phyloP scores from a whole-genome alignment of 2,797 vertebrate species.

The Streptopelia turtur region DNA sequence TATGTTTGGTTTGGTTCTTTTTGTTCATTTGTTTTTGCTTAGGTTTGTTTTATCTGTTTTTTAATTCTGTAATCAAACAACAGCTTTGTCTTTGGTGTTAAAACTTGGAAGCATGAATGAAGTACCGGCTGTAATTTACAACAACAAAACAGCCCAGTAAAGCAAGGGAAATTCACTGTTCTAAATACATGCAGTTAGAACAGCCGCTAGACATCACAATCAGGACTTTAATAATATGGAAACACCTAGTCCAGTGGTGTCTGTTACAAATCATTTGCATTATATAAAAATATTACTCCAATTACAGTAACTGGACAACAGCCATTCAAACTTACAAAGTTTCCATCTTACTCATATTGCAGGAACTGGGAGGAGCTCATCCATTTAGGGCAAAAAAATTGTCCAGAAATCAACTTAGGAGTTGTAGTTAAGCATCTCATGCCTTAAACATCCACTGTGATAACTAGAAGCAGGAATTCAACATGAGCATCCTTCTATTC shows the following conservation, averaged over 20 bases:
- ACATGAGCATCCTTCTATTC: constrained; percentile 23
- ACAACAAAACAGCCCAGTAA: constrained; percentile 29
- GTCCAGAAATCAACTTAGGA: constrained; percentile 40
- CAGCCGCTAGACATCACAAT: constrained; percentile 45
- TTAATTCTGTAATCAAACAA: constrained; percentile 32
- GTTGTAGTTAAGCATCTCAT: constrained; percentile 2
- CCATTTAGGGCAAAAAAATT: not conserved
- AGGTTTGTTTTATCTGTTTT: not conserved
- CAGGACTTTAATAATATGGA: constrained; percentile 51
- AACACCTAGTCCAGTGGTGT: constrained; percentile 55
- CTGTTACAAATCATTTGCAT: constrained; percentile 35
- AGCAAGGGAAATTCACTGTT: constrained; percentile 38
- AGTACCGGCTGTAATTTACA: constrained; percentile 27
- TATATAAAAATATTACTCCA: constrained; percentile 47
- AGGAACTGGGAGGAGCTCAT: constrained; percentile 41
- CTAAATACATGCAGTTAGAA: constrained; percentile 63
- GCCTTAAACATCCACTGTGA: constrained; percentile 13
- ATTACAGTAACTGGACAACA: constrained; percentile 55
- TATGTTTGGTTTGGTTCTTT: not conserved
- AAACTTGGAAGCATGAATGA: constrained; percentile 54
- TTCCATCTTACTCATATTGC: constrained; percentile 38
- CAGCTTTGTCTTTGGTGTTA: constrained; percentile 62
- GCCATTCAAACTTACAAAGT: constrained; percentile 26
- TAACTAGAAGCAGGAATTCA: constrained; percentile 55
- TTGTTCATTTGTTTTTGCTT: not conserved